phyloP scores from a whole-genome alignment of 1,140 invertebrate genomes.

The Megalonaias nervosa region DNA sequence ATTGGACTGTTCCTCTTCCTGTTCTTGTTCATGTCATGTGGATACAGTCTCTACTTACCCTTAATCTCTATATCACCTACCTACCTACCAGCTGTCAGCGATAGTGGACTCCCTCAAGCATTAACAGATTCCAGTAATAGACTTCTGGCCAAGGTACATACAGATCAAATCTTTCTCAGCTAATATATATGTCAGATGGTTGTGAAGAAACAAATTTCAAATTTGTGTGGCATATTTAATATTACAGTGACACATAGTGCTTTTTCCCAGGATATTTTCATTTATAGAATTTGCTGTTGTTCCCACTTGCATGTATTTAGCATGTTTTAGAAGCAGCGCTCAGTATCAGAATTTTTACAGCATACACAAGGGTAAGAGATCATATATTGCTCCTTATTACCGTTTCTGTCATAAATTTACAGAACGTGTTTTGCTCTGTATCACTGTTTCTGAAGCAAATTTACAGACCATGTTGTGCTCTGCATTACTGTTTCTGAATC shows the following conservation, averaged over 20 bases:
- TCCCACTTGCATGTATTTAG: no score
- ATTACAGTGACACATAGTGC: background rate
- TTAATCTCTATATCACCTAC: constrained; percentile 26
- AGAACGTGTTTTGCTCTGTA: no score
- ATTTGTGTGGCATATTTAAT: background rate
- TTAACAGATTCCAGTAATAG: constrained; percentile 31
- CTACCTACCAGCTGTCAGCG: constrained; percentile 16
- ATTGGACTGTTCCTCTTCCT: constrained; percentile 44
- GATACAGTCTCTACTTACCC: constrained; percentile 53
- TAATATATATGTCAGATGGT: background rate
- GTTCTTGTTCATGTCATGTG: constrained; percentile 53
- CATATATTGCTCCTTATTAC: no score
- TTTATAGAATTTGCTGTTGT: no score
- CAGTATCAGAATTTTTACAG: no score
- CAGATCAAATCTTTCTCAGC: background rate
- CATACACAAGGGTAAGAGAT: no score
- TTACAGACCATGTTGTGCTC: no score
- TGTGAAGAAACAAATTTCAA: background rate
- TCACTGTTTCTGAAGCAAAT: no score
- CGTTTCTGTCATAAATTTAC: no score
- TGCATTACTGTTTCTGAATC: no score
- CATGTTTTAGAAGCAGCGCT: no score
- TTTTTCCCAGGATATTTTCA: background rate
- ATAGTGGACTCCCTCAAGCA: constrained; percentile 27
- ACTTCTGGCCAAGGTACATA: constrained; percentile 28